Evolutionary conservation across 35 echinoderm and acorn worm genomes (phyloP).

Genomic region (Lytechinus pictus): DNA sequence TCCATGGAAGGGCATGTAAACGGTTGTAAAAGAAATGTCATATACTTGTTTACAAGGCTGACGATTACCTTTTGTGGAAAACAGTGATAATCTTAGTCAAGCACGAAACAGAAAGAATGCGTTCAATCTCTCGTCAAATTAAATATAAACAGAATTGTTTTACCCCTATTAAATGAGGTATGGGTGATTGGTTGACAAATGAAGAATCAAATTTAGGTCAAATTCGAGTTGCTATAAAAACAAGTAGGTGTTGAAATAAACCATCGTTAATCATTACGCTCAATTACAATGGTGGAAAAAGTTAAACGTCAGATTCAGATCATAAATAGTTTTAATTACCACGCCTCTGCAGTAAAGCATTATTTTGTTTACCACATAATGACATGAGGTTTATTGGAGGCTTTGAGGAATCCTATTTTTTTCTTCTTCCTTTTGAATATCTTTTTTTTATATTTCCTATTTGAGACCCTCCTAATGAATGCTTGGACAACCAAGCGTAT

Average conservation of each 20-base stretch:
- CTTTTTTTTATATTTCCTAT: background rate
- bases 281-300: background rate
- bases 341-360: background rate
- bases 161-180: background rate
- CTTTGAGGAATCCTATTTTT: background rate
- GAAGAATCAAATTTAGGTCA: background rate
- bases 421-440: background rate
- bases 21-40: too few relatives aligned
- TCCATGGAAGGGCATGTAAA: too few relatives aligned
- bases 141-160: background rate
- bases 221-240: background rate
- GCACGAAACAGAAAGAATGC: background rate
- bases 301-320: background rate
- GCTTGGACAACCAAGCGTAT: conserved; percentile 19
- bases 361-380: background rate
- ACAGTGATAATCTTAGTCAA: too few relatives aligned
- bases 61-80: background rate
- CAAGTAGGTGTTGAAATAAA: background rate
- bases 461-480: background rate
- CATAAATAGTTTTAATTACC: background rate
- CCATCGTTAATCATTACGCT: background rate
- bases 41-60: background rate
- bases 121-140: background rate
- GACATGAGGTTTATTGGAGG: background rate
- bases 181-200: background rate